Conservation (phyloP, 1,140 invertebrate genomes). For the Acyrthosiphon pisum region DNA sequence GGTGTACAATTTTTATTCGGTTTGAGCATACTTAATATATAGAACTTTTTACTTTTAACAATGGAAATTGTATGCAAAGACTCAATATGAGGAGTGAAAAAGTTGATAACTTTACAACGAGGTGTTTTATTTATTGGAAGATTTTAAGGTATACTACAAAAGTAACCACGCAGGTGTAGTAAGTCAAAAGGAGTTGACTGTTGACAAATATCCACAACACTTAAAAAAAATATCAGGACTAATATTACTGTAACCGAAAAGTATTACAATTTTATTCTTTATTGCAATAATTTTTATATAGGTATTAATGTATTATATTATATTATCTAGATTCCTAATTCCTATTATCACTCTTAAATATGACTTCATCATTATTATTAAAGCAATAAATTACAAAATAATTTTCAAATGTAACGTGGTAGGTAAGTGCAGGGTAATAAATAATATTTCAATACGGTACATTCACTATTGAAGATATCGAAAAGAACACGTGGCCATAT, state of each 20-base stretch:
- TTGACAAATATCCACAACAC: not conserved
- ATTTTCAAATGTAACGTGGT: not conserved
- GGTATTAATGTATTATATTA: not conserved
- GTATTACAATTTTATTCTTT: not conserved
- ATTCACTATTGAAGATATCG: not conserved
- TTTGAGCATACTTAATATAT: no score
- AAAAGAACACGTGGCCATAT: not conserved
- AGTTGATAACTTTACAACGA: not conserved
- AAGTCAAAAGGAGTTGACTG: not conserved
- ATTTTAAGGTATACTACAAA: not conserved
- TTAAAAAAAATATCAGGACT: not conserved
- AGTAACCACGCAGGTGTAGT: no score
- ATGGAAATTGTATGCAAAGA: not conserved
- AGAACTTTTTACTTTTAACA: not conserved
- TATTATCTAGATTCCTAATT: no score
- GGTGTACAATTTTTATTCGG: not conserved
- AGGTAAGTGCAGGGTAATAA: not conserved
- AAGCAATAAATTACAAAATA: not conserved
- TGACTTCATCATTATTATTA: not conserved
- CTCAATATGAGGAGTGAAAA: not conserved
- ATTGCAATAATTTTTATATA: not conserved
- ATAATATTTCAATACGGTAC: not conserved
- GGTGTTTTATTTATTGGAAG: not conserved
- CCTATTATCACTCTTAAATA: not conserved
- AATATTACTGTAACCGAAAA: not conserved